These are phyloP conservation scores for Pelodiscus sinensis DNA, from an alignment of 2,113 vertebrate species.

Conservation along the genomic window DNA sequence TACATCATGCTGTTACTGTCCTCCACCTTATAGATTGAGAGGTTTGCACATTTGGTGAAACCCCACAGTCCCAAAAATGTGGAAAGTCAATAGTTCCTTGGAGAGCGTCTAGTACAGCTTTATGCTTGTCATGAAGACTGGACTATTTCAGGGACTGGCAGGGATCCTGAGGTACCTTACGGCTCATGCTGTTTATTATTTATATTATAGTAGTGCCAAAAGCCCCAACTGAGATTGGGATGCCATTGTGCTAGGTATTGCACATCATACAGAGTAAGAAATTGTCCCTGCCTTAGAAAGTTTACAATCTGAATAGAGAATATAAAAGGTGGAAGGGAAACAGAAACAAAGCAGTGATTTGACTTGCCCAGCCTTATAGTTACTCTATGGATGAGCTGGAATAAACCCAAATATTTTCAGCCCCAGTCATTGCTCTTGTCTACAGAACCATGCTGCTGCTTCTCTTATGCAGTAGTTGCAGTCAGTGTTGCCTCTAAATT, in stretches of 20 bases:
- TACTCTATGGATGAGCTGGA: not conserved
- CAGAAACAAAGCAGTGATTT: not conserved
- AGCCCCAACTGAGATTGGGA: not conserved
- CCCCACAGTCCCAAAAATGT: not conserved
- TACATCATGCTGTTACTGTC: not conserved
- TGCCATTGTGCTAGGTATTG: not conserved
- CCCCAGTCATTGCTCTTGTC: fast-evolving
- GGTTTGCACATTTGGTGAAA: not conserved
- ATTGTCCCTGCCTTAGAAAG: not conserved
- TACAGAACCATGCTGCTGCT: not conserved
- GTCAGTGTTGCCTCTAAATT: not conserved
- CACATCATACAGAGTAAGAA: not conserved
- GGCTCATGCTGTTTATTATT: not conserved
- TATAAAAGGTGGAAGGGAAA: not conserved
- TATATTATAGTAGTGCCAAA: not conserved
- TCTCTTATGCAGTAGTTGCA: not conserved
- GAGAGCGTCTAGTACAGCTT: not conserved
- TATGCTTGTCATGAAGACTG: not conserved
- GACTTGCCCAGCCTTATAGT: not conserved
- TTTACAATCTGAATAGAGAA: not conserved
- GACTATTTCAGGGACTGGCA: not conserved
- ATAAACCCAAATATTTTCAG: not conserved
- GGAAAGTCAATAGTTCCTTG: not conserved
- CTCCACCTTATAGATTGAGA: not conserved
- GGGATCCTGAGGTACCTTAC: not conserved